Conservation (phyloP, 2,888 invertebrate species). For the Ptychoptera contaminata region DNA sequence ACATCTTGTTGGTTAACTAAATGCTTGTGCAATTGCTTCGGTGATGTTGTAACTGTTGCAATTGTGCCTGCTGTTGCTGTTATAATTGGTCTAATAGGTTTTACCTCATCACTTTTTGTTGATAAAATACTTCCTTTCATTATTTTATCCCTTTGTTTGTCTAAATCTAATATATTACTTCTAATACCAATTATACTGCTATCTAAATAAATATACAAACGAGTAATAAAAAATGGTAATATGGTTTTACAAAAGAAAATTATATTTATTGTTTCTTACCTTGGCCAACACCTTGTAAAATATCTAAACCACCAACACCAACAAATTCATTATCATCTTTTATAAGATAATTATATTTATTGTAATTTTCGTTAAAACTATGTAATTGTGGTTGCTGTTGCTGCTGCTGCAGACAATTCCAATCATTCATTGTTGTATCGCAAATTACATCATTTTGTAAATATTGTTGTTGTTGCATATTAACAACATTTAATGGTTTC, state of each 20-base stretch:
- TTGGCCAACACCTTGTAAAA: slow-evolving; percentile 28
- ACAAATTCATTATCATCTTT: slow-evolving; percentile 21
- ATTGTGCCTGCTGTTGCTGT: neutral
- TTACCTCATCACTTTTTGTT: neutral
- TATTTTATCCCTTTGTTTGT: neutral
- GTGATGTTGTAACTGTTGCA: too few species aligned
- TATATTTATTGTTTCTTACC: slow-evolving; percentile 16
- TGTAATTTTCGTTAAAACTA: too few species aligned
- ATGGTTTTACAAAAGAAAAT: neutral
- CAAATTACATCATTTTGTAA: too few species aligned
- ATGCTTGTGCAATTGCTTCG: neutral
- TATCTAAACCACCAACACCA: slow-evolving; percentile 28
- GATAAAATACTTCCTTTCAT: neutral
- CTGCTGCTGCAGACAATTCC: too few species aligned
- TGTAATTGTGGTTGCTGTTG: too few species aligned
- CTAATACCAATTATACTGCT: neutral
- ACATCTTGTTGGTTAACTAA: neutral
- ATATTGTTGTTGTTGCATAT: too few species aligned
- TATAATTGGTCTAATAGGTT: neutral
- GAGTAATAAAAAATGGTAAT: neutral
- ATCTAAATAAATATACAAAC: neutral
- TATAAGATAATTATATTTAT: too few species aligned
- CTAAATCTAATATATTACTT: neutral
- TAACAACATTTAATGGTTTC: too few species aligned
- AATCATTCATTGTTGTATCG: too few species aligned